These are phyloP conservation scores for Callyntrura sp. DNA, from an alignment of 2,888 invertebrate genomes.

Conservation along the genomic window DNA sequence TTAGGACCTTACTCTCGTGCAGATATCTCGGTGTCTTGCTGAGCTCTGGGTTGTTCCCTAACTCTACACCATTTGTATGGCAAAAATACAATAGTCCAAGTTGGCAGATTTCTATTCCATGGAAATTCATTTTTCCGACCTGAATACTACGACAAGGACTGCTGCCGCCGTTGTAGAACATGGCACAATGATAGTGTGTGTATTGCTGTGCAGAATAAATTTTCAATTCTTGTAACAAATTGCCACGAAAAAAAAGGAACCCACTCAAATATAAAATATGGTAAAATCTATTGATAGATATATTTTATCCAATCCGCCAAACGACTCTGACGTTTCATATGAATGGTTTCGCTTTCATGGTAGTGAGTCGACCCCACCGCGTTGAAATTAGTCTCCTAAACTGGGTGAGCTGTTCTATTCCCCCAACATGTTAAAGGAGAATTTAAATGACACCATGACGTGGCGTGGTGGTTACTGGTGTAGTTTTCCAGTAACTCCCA, in stretches of 20 bases:
- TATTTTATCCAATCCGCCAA: not conserved
- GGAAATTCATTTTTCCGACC: conserved; percentile 31
- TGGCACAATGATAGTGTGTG: not conserved
- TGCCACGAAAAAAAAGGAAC: conserved; percentile 6
- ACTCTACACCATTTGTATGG: not conserved
- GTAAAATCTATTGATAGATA: not conserved
- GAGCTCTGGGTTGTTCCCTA: too few relatives aligned
- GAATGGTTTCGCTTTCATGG: conserved; percentile 68
- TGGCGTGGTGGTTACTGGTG: not conserved
- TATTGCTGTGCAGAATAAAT: conserved; percentile 65
- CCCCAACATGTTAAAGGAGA: not conserved
- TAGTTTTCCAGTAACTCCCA: not conserved
- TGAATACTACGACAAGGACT: conserved; percentile 23
- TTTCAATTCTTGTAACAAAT: conserved; percentile 44
- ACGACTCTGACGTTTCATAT: conserved; percentile 31
- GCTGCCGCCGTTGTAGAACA: not conserved
- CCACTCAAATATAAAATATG: not conserved
- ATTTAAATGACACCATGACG: conserved; percentile 14
- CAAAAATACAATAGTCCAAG: not conserved
- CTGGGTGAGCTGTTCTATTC: not conserved
- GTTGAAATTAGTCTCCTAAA: conserved; percentile 70
- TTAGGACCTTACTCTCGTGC: too few relatives aligned
- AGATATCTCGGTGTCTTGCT: too few relatives aligned
- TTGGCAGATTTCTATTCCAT: conserved; percentile 45
- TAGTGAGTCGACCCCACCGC: conserved; percentile 21